Evolutionary conservation across 1,140 invertebrate genomes (phyloP).

Genomic region (Psilanteris sp.): DNA sequence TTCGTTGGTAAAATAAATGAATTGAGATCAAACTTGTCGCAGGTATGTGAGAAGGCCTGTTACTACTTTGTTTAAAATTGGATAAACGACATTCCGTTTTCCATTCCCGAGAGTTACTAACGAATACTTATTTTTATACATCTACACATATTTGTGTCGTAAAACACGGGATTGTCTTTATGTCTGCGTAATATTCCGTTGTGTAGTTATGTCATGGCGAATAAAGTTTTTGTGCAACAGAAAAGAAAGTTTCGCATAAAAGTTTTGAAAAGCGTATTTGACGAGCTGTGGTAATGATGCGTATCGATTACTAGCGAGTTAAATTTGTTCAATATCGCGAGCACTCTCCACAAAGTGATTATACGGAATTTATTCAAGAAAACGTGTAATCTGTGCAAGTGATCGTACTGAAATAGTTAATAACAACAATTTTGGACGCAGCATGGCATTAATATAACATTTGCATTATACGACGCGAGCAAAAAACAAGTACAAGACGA

Average conservation of each 20-base stretch:
- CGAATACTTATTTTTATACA: neutral
- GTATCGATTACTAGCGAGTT: conserved; percentile 46
- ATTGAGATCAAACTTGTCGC: conserved; percentile 24
- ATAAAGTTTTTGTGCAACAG: conserved; percentile 54
- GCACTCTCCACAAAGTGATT: conserved; percentile 43
- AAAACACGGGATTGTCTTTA: too few relatives aligned
- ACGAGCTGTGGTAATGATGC: conserved; percentile 52
- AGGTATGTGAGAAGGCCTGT: conserved; percentile 17
- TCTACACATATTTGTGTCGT: too few relatives aligned
- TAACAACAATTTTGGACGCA: conserved; percentile 1
- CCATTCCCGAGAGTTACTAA: neutral
- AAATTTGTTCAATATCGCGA: conserved; percentile 40
- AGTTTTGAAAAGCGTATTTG: conserved; percentile 44
- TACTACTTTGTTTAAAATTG: conserved; percentile 4
- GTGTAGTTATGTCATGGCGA: conserved; percentile 46
- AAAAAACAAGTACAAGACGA: neutral
- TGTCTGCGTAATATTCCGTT: too few relatives aligned
- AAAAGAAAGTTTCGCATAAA: conserved; percentile 50
- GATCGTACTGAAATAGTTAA: conserved; percentile 19
- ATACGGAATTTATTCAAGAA: conserved; percentile 32
- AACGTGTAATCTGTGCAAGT: conserved; percentile 13
- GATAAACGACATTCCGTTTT: too few relatives aligned
- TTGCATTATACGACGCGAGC: neutral
- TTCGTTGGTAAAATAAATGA: conserved; percentile 18
- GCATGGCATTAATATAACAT: neutral